Evolutionary conservation across 1,140 invertebrate genomes (phyloP), one percentile per base, ranked within the genome.

Genomic region (Temnothorax longispinosus): DNA sequence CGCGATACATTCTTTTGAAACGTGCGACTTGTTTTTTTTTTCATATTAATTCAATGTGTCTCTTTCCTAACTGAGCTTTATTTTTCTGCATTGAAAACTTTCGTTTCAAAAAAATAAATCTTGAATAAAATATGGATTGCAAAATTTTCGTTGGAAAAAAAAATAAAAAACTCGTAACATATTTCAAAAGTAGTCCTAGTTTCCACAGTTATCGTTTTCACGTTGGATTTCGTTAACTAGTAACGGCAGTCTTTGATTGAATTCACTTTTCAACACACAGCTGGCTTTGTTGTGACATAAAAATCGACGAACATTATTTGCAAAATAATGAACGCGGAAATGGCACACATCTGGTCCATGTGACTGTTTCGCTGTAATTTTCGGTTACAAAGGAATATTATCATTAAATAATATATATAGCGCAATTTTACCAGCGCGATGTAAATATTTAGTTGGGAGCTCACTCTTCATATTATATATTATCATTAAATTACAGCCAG

Each of bases 271-370:
- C n/a, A 18, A 54, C 32, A 18, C 52, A 44, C 60, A 82, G n/a
- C 15, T 50, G 18, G 27, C 27, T n/a, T 32, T 11, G 15, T 4
- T 6, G 52, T 54, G 56, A 58, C 8, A 65, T 62, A 64, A 77
- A 88, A 47, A 41, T 52, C n/a, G 58, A 64, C 52, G 54, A 64
- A 81, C 11, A 21, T 67, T 27, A 44, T 56, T 32, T 11, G 21
- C 8, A 41, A 50, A 77, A 72, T 77, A 82, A 54, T 52, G 21
- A 82, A 86, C 50, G 21, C 38, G 3, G 13, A 41, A 72, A 47
- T 86, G 86, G 81, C 76, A 56, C 67, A 41, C 52, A 86, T 74
- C 41, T 50, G 58, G 38, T 81, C n/a, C 32, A 15, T 50, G 44
- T 41, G 15, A 27, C 38, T 21, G 11, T 62, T 44, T 50, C 47